phyloP scores from a whole-genome alignment of 2,888 invertebrate species.

The Drosophila mimetica region DNA sequence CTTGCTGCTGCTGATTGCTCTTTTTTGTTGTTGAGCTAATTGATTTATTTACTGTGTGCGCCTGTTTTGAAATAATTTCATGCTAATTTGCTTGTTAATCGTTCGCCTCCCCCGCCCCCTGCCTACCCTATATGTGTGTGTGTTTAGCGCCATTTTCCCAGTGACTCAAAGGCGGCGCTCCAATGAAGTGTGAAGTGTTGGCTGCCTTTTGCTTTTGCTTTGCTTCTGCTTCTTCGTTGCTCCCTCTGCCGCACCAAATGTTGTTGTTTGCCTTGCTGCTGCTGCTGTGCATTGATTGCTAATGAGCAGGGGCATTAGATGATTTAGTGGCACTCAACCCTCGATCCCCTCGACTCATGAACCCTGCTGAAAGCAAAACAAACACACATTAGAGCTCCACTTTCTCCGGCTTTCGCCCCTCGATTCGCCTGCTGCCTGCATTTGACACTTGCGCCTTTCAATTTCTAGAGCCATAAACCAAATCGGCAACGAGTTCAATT shows the following conservation, averaged over 20 bases:
- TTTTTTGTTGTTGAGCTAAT: constrained; percentile 61
- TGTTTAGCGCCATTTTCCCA: constrained; percentile 47
- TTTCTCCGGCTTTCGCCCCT: not conserved
- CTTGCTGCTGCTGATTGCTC: constrained; percentile 41
- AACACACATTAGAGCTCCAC: constrained; percentile 42
- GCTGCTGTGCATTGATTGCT: constrained; percentile 75
- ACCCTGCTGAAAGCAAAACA: constrained; percentile 46
- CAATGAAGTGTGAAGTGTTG: constrained; percentile 76
- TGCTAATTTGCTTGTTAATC: constrained; percentile 79
- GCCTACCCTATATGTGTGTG: constrained; percentile 4
- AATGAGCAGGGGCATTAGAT: constrained; percentile 77
- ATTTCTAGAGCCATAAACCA: constrained; percentile 53
- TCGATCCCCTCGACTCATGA: constrained; percentile 24
- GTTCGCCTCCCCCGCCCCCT: constrained; percentile 9
- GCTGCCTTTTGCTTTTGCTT: constrained; percentile 48
- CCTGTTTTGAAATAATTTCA: constrained; percentile 74
- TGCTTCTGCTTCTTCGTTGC: not conserved
- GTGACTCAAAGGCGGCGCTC: constrained; percentile 46
- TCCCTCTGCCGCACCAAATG: not conserved
- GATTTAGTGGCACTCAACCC: constrained; percentile 62
- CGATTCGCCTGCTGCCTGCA: constrained; percentile 17
- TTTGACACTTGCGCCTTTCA: constrained; percentile 47
- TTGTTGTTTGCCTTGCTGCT: constrained; percentile 19
- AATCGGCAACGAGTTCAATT: constrained; percentile 58
- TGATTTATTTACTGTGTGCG: constrained; percentile 73